These are phyloP conservation scores for Drosophila subquinaria DNA, from an alignment of 2,888 invertebrate genomes.

Conservation along the genomic window DNA sequence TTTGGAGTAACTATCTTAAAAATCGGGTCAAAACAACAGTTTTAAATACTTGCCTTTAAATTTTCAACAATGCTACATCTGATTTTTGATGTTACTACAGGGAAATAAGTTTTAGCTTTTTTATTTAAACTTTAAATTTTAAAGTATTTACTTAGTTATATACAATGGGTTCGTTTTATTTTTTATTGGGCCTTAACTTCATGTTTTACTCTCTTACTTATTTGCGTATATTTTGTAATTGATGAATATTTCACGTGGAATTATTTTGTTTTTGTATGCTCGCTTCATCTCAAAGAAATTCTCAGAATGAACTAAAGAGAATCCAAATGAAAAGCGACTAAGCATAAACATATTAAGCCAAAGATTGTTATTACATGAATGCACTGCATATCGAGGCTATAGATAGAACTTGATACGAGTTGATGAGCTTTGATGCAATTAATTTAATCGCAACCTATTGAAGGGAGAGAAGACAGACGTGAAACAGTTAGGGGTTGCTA, in stretches of 20 bases:
- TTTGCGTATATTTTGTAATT: too few species aligned
- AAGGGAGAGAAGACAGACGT: neutral
- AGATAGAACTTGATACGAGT: constrained; percentile 5
- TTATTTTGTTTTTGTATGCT: too few species aligned
- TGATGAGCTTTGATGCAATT: constrained; percentile 41
- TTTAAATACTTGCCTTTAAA: neutral
- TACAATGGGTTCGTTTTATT: too few species aligned
- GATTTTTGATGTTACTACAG: neutral
- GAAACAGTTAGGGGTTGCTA: constrained; percentile 25
- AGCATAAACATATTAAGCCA: neutral
- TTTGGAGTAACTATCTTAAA: neutral
- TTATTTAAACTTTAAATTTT: neutral
- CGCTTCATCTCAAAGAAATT: neutral
- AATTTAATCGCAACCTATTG: constrained; percentile 38
- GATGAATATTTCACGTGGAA: too few species aligned
- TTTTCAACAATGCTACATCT: neutral
- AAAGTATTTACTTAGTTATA: too few species aligned
- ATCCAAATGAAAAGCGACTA: neutral
- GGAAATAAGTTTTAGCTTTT: neutral
- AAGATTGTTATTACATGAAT: neutral
- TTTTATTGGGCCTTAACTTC: too few species aligned
- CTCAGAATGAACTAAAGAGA: neutral
- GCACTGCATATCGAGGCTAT: neutral
- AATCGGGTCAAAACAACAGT: neutral
- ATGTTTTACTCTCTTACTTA: too few species aligned